Base-by-base conservation (phyloP, 2,888 invertebrate species). In the Brachyptera putata region DNA sequence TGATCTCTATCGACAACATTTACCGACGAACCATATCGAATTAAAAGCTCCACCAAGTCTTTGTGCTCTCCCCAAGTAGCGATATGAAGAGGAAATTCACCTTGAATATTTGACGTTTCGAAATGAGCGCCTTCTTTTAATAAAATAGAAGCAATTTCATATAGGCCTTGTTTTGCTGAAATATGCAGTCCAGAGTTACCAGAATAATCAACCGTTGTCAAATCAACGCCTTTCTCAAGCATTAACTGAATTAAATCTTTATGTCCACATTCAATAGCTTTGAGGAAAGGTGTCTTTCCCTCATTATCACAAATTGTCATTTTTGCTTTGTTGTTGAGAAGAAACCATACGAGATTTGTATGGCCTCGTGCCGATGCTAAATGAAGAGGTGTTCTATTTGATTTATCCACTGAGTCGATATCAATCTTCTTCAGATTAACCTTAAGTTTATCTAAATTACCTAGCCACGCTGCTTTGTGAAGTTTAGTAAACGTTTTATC, bases 261-360 rank as follows among this genome's bases (percentile, higher is more conserved):
- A 34, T 69, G 67, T 3, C 69, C 69, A 62, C 70, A 69, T 62
- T 70, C 70, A n/a, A 70, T 65, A 26, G 70, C 69, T 68, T 71
- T 72, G 24, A 71, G 62, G 58, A 72, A 69, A n/a, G 71, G 69
- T 22, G 70, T 71, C 49, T 68, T 68, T 22, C 72, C 72, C 56
- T 70, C 71, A 56, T 61, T 67, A 61, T 72, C 72, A 61, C 65
- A 64, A 26, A 69, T 65, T 43, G 70, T 68, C 58, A 67, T 61
- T 21, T 65, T 65, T 24, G 71, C 70, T 61, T 69, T 70, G 61
- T 70, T 69, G 37, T 67, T 68, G 13, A 72, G 62, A n/a, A 72
- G 65, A 61, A 68, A 69, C 68, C 69, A 70, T 24, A 69, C 70
- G 57, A 72, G 66, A 64, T 68, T 69, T 30, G 69, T 64, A 62